A percentile compares a stretch with the other conserved stretches of the same genome.
Evolutionary conservation across 2,888 invertebrate species (phyloP).

Genomic region (Hydropsyche betteni): DNA sequence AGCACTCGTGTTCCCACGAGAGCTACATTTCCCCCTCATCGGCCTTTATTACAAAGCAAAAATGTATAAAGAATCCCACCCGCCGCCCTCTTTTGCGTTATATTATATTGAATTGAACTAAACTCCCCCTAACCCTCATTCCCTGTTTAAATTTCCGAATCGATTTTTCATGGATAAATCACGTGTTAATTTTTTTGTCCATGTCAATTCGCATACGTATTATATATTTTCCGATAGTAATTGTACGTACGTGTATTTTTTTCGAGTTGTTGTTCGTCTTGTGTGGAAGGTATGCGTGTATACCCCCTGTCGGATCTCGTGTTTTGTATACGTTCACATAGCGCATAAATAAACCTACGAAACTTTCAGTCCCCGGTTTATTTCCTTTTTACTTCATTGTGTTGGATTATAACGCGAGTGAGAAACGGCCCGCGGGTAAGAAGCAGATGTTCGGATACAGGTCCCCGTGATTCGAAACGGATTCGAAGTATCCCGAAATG

Average conservation of each 20-base stretch:
- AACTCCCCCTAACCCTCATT: background rate
- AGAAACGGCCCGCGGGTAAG: conserved; percentile 17
- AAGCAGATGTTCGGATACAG: conserved; percentile 20
- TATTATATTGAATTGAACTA: background rate
- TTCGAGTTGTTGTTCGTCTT: background rate
- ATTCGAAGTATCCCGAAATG: background rate
- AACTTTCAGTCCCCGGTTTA: conserved; percentile 17
- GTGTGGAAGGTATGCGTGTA: background rate
- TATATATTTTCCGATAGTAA: background rate
- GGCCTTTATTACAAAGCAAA: background rate
- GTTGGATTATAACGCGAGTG: conserved; percentile 1
- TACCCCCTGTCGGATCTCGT: background rate
- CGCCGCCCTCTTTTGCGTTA: background rate
- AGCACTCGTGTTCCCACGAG: conserved; percentile 41
- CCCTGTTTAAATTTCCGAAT: background rate
- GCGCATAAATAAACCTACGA: conserved; percentile 22
- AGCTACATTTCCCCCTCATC: conserved; percentile 6
- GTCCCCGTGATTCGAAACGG: conserved; percentile 21
- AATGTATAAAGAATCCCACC: background rate
- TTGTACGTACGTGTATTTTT: background rate
- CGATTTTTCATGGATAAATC: background rate
- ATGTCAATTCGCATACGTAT: background rate
- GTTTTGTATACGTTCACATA: conserved; percentile 3
- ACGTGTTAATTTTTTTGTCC: background rate
- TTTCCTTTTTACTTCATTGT: conserved; percentile 29